Evolutionary conservation across 1,140 invertebrate genomes (phyloP).

Genomic region (Pissodes strobi): DNA sequence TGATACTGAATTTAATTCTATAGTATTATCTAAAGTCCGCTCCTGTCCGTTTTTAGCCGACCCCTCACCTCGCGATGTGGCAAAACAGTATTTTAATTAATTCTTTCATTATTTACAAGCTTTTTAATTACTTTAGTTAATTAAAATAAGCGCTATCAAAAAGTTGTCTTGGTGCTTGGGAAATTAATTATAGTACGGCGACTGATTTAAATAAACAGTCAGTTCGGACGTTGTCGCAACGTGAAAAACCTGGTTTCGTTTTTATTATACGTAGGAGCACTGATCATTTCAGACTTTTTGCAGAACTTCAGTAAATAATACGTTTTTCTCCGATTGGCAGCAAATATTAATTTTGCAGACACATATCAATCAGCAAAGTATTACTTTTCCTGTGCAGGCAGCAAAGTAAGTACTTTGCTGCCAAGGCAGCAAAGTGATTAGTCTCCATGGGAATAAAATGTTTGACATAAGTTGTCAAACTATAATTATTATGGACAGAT

Average conservation of each 20-base stretch:
- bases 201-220: constrained; percentile 11
- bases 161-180: constrained; percentile 20
- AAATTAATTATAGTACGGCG: constrained; percentile 22
- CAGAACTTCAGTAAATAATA: too few relatives aligned
- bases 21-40: neutral
- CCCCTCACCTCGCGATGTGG: constrained; percentile 6
- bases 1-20: neutral
- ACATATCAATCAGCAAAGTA: too few relatives aligned
- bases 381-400: too few relatives aligned
- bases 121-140: constrained; percentile 22
- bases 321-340: too few relatives aligned
- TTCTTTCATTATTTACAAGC: constrained; percentile 24
- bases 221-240: neutral
- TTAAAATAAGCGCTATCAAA: constrained; percentile 24
- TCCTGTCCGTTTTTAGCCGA: neutral
- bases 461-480: too few relatives aligned
- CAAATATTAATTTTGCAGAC: too few relatives aligned
- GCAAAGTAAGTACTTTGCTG: too few relatives aligned
- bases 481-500: too few relatives aligned
- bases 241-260: neutral
- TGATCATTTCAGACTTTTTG: too few relatives aligned
- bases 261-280: too few relatives aligned
- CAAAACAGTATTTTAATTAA: constrained; percentile 24
- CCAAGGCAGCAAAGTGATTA: too few relatives aligned
- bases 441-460: too few relatives aligned